A percentile compares a stretch with the other conserved stretches of the same genome.
Evolutionary conservation across 1,140 invertebrate species (phyloP).

Genomic region (Camponotus floridanus): DNA sequence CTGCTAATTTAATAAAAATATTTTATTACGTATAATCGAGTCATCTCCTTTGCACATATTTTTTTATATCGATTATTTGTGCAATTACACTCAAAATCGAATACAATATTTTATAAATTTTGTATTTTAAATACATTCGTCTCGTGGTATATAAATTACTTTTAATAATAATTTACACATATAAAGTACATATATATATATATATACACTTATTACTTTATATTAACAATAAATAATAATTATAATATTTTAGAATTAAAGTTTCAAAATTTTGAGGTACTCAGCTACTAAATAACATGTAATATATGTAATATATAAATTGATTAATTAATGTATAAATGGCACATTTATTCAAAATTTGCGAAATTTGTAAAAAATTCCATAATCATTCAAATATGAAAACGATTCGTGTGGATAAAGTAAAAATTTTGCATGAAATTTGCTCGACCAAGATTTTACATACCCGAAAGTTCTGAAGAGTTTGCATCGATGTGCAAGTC

Average conservation of each 20-base stretch:
- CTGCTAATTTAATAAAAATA: background rate
- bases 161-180: slow-evolving; percentile 16
- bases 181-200: background rate
- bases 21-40: background rate
- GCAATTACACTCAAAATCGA: too few species aligned
- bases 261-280: background rate
- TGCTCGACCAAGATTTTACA: slow-evolving; percentile 24
- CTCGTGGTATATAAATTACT: background rate
- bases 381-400: slow-evolving; percentile 21
- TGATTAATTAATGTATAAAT: slow-evolving; percentile 1
- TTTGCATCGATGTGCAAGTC: slow-evolving; percentile 32
- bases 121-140: background rate
- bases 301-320: background rate
- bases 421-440: slow-evolving; percentile 42
- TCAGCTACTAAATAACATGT: background rate
- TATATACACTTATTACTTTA: background rate
- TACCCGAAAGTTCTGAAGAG: slow-evolving; percentile 32
- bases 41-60: background rate
- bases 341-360: background rate
- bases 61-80: background rate
- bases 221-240: too few species aligned
- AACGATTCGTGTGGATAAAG: slow-evolving; percentile 22
- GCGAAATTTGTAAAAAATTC: background rate
- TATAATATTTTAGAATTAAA: background rate
- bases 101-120: background rate